Base-by-base conservation (phyloP, 2,888 invertebrate species). In the Scaptomyza caliginosa region DNA sequence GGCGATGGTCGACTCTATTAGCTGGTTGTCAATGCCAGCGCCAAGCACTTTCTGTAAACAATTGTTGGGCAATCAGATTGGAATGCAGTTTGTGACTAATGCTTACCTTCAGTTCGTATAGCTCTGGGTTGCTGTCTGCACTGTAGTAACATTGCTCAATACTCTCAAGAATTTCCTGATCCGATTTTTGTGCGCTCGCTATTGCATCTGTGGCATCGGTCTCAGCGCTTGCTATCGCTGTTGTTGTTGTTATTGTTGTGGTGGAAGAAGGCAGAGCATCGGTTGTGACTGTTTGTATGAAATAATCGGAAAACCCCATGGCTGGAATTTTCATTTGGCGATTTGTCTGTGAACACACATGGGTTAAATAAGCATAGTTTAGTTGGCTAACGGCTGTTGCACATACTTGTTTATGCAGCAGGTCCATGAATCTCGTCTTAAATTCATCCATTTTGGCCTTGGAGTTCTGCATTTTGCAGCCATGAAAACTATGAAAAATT, bases 291-390 rank as follows among this genome's bases (percentile, higher is more conserved):
- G 89, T 90, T 76, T 92, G 91, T 60, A 91, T 90, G 65, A 91
- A 91, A 60, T 91, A 90, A 71, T 91, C 91, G 17, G 91, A 91
- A 82, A 91, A 92, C 23, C 92, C 92, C 92, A 92, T 92, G 19
- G 91, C 89, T 74, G 92, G 92, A 58, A 92, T 91, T 89, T 90
- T 91, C 66, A 90, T 74, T 79, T 91, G 89, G 23, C 91, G 89
- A 80, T 89, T 89, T 45, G 87, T 87, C 89, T 89, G 56, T 39
- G 48, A 7, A 21, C 16, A 24, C 17, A 28, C 40, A 38, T 23
- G 36, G 17, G 48, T 21, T 36, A 30, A 26, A 36, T 40, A 5
- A 24, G 5, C 4, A 2, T 17, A 3, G 2, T 54, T 23, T 23
- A 21, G 10, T 49, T n/a, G 23, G 0, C 0, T 1, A 8, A 16